phyloP scores from a whole-genome alignment of 2,113 vertebrate species.

The Dipodomys stephensi region DNA sequence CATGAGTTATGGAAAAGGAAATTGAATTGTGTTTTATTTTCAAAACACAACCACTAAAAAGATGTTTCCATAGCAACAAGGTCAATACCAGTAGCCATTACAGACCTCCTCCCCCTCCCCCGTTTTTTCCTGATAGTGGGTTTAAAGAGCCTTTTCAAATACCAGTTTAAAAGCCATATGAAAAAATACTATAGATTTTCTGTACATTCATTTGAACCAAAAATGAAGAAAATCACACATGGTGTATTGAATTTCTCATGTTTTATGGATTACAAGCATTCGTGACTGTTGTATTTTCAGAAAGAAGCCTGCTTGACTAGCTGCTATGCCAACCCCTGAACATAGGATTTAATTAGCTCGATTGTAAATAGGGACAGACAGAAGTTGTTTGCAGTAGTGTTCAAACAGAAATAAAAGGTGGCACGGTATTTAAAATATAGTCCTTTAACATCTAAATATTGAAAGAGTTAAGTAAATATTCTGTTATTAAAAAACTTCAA shows the following conservation, averaged over 20 bases:
- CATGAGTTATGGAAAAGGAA: constrained; percentile 72
- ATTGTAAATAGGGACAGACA: constrained; percentile 62
- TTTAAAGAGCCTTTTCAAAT: constrained; percentile 83
- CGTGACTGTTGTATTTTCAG: constrained; percentile 48
- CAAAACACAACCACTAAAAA: constrained; percentile 76
- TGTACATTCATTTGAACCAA: constrained; percentile 70
- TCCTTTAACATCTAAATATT: constrained; percentile 68
- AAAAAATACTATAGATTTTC: constrained; percentile 74
- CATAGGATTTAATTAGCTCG: constrained; percentile 68
- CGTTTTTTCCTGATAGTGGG: constrained; percentile 66
- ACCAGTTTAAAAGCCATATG: constrained; percentile 67
- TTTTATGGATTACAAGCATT: constrained; percentile 75
- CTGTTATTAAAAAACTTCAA: constrained; percentile 60
- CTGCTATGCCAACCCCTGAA: constrained; percentile 47
- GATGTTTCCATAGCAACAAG: constrained; percentile 85
- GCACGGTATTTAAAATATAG: constrained; percentile 32
- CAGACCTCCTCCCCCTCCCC: constrained; percentile 46
- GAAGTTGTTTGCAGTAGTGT: constrained; percentile 58
- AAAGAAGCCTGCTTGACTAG: constrained; percentile 63
- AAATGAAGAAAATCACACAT: constrained; percentile 52
- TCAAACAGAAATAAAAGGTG: constrained; percentile 73
- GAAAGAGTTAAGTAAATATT: constrained; percentile 68
- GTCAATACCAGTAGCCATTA: constrained; percentile 76
- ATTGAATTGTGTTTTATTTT: constrained; percentile 77
- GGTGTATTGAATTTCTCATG: constrained; percentile 64